A percentile compares a stretch with the other conserved stretches of the same genome.
Conservation (phyloP, 2,888 invertebrate species). For the Chirona hameri region DNA sequence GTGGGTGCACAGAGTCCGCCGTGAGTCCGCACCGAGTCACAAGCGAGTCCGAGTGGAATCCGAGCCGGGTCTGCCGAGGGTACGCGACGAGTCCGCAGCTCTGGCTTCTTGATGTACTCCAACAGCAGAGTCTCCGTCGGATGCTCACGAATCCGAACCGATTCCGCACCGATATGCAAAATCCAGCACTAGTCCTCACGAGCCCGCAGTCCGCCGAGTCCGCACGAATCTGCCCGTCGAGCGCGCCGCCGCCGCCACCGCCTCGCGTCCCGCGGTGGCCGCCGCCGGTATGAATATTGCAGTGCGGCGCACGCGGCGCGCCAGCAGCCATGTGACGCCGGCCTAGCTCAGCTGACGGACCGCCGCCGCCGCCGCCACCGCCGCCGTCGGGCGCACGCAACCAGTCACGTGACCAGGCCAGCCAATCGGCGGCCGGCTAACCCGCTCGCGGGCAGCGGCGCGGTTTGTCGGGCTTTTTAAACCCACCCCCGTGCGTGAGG, state of each 20-base stretch:
- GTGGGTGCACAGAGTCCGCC: too few relatives aligned
- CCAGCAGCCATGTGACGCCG: constrained; percentile 3
- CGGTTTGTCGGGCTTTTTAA: background rate
- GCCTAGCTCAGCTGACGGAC: background rate
- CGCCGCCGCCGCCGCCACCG: background rate
- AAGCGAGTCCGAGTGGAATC: too few relatives aligned
- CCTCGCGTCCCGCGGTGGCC: background rate
- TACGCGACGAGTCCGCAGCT: too few relatives aligned
- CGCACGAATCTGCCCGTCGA: background rate
- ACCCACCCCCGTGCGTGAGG: background rate
- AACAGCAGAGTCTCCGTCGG: background rate
- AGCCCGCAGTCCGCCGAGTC: too few relatives aligned
- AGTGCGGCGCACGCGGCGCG: background rate
- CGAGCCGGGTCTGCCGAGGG: too few relatives aligned
- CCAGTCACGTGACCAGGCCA: constrained; percentile 11
- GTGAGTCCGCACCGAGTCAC: too few relatives aligned
- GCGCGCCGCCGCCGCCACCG: background rate
- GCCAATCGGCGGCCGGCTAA: background rate
- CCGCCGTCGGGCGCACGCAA: background rate
- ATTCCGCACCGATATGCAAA: too few relatives aligned
- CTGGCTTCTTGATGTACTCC: too few relatives aligned
- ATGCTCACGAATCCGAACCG: background rate
- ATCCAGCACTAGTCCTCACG: background rate
- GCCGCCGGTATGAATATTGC: constrained; percentile 13
- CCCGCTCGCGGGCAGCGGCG: background rate